phyloP scores from a whole-genome alignment of 2,888 invertebrate genomes.

The Polyommatus iphigenia region DNA sequence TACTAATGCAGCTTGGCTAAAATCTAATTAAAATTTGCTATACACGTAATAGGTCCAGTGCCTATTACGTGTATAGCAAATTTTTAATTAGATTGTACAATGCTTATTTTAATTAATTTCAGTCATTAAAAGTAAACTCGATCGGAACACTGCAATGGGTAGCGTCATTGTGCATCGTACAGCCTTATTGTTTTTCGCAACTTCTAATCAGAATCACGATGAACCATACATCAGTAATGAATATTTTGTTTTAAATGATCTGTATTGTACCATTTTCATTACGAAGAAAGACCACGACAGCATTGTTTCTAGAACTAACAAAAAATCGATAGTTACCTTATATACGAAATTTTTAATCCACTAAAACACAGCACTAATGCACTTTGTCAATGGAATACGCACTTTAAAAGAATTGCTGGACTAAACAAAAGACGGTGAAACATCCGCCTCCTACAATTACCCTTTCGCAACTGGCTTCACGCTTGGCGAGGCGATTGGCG shows the following conservation, averaged over 20 bases:
- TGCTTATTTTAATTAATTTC: neutral
- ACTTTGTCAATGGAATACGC: constrained; percentile 11
- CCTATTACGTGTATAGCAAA: no score
- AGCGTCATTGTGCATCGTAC: neutral
- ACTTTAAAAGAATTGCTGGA: constrained; percentile 9
- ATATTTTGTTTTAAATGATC: neutral
- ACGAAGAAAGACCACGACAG: neutral
- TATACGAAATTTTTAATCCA: neutral
- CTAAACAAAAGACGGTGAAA: neutral
- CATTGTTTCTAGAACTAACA: neutral
- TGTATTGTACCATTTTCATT: neutral
- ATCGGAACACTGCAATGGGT: constrained; percentile 2
- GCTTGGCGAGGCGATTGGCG: constrained; percentile 27
- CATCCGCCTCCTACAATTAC: constrained; percentile 4
- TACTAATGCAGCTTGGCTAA: neutral
- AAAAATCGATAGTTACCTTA: constrained; percentile 10
- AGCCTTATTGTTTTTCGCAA: neutral
- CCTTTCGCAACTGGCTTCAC: constrained; percentile 30
- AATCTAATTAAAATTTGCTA: neutral
- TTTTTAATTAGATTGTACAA: neutral
- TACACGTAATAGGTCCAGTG: neutral
- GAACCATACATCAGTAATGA: neutral
- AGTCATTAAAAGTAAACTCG: neutral
- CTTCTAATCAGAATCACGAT: neutral
- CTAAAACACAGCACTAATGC: constrained; percentile 19